These are phyloP conservation scores for Istiophorus platypterus DNA, from an alignment of 2,113 vertebrate species.

Conservation along the genomic window DNA sequence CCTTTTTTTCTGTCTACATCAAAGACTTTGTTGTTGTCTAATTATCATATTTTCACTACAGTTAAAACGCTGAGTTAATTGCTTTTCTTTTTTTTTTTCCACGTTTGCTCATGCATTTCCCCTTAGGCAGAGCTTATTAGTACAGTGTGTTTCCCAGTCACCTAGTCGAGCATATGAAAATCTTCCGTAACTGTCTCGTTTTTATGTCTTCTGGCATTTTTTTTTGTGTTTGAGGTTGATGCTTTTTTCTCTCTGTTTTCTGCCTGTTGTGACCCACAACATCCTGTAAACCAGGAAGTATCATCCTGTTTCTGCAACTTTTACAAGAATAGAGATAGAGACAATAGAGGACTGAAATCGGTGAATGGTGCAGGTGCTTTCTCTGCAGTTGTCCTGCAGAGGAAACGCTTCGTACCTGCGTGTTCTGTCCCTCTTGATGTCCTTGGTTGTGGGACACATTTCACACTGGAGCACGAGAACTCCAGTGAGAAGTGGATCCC, in stretches of 20 bases:
- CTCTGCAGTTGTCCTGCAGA: constrained; percentile 16
- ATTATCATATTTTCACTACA: constrained; percentile 48
- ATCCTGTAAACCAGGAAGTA: constrained; percentile 6
- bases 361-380: constrained; percentile 33
- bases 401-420: constrained; percentile 4
- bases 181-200: not conserved
- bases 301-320: constrained; percentile 30
- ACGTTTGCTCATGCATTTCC: constrained; percentile 10
- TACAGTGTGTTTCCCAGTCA: not conserved
- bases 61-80: constrained; percentile 21
- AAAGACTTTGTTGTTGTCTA: constrained; percentile 14
- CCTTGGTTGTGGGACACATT: constrained; percentile 4
- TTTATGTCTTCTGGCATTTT: not conserved
- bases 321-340: too few species aligned
- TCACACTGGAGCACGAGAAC: not conserved
- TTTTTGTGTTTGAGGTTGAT: not conserved
- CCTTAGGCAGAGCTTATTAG: not conserved
- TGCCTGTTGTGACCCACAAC: not conserved
- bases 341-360: constrained; percentile 5
- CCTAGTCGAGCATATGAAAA: not conserved
- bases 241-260: not conserved
- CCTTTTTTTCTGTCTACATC: constrained; percentile 7
- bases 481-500: constrained; percentile 35
- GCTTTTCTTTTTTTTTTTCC: constrained; percentile 8
- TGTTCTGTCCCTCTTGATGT: not conserved